These are phyloP conservation scores for Pyrocephalus nanus DNA, from an alignment of 2,797 vertebrate species.

Conservation along the genomic window DNA sequence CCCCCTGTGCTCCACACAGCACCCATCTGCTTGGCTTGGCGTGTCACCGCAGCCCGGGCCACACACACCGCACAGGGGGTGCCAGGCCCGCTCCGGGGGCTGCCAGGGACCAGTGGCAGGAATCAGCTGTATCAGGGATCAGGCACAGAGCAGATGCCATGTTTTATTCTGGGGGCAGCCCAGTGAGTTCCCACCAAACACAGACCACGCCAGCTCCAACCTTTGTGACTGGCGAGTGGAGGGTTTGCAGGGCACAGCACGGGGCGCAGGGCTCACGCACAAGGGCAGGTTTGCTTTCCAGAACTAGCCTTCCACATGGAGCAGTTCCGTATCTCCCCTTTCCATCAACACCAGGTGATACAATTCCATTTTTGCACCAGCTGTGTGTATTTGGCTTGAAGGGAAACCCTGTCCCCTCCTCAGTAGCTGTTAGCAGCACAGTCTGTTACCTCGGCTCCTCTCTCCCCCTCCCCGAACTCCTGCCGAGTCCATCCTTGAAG, in stretches of 20 bases:
- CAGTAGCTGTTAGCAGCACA: not conserved
- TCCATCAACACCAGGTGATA: slow-evolving; percentile 10
- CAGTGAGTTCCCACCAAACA: not conserved
- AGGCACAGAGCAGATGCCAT: not conserved
- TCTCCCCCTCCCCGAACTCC: not conserved
- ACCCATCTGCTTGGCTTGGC: accelerated
- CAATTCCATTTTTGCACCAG: not conserved
- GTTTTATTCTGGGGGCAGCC: not conserved
- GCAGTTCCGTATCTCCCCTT: not conserved
- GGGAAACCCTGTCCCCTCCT: not conserved
- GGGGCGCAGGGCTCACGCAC: not conserved
- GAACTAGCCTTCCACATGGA: not conserved
- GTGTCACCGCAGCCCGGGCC: no score
- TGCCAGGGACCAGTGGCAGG: not conserved
- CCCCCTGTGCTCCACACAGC: not conserved
- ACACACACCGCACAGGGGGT: not conserved
- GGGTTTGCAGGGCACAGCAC: not conserved
- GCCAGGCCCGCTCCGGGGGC: not conserved
- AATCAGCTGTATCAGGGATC: not conserved
- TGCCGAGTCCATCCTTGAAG: not conserved
- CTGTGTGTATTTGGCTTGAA: slow-evolving; percentile 29
- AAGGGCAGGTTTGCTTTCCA: slow-evolving; percentile 2
- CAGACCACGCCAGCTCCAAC: not conserved
- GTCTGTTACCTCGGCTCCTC: not conserved
- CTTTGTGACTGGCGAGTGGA: not conserved